Base-by-base conservation (phyloP, 2,888 invertebrate genomes). In the Ophion ventricosus region DNA sequence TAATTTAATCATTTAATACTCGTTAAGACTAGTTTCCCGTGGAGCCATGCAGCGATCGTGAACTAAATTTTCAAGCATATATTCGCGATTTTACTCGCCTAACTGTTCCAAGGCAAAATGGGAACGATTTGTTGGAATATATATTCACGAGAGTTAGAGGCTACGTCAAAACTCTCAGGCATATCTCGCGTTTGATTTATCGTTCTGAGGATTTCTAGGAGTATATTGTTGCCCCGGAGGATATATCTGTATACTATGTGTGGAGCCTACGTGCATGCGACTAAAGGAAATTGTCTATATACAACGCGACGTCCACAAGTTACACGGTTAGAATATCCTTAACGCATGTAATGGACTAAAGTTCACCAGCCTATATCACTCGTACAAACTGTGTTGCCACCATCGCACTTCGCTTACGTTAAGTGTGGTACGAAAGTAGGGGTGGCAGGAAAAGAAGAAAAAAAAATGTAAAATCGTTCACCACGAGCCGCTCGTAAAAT, bases 401-500 rank as follows among this genome's bases (percentile, higher is more conserved):
- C n/a, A n/a, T n/a, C n/a, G n/a, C n/a, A n/a, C n/a, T n/a, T n/a
- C n/a, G n/a, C n/a, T n/a, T n/a, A n/a, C 40, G 54, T 43, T 23
- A 49, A 25, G 20, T 49, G 35, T 35, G 56, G 17, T 20, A 11
- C 25, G 10, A 76, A 1, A 17, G 14, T 35, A n/a, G n/a, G n/a
- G n/a, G n/a, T n/a, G n/a, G n/a, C n/a, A n/a, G n/a, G 14, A 10
- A 10, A 72, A 70, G 49, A 40, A 40, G n/a, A 8, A 10, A 35
- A 49, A 29, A 70, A 56, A 75, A 40, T 67, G 11, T 2, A 20
- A 73, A 80, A 75, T 61, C 29, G 61, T 14, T 67, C 61, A 29
- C 67, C 77, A 67, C 67, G 83, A 74, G 80, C 57, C 26, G 73
- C 73, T 84, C 64, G 77, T 77, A 77, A 83, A 83, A 84, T 80